Evolutionary conservation across 1,140 invertebrate species (phyloP).

Genomic region (Drosophila ohnishii): DNA sequence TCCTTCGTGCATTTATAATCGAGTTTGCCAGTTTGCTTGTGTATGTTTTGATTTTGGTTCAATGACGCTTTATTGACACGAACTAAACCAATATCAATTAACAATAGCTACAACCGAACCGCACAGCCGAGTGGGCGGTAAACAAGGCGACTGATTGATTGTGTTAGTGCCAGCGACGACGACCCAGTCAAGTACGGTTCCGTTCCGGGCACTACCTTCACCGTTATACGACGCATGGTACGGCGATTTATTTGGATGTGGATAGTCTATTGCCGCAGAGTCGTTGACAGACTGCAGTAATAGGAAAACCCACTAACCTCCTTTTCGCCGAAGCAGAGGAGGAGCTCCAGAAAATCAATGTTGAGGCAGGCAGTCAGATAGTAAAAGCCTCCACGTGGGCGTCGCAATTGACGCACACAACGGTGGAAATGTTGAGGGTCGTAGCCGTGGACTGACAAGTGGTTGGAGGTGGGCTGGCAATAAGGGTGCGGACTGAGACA

Average conservation of each 20-base stretch:
- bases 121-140: conserved; percentile 48
- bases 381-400: conserved; percentile 24
- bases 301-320: conserved; percentile 49
- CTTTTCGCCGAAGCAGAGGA: conserved; percentile 22
- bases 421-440: conserved; percentile 29
- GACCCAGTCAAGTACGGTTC: conserved; percentile 64
- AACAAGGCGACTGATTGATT: conserved; percentile 69
- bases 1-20: conserved; percentile 12
- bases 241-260: conserved; percentile 7
- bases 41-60: conserved; percentile 60
- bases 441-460: conserved; percentile 23
- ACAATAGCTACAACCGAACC: conserved; percentile 57
- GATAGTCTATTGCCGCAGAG: conserved; percentile 31
- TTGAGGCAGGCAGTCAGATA: conserved; percentile 30
- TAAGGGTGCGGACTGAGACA: conserved; percentile 6
- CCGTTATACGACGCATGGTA: conserved; percentile 29
- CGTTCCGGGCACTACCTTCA: conserved; percentile 48
- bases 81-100: conserved; percentile 69
- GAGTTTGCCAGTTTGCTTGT: conserved; percentile 11
- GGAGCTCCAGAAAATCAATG: conserved; percentile 47
- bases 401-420: conserved; percentile 28
- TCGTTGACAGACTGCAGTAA: conserved; percentile 50
- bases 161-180: conserved; percentile 52
- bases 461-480: neutral
- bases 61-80: conserved; percentile 60